Percentiles rank a stretch among this genome's conserved stretches.
phyloP scores from a whole-genome alignment of 2,797 vertebrate species.

The Apodemus agrarius region DNA sequence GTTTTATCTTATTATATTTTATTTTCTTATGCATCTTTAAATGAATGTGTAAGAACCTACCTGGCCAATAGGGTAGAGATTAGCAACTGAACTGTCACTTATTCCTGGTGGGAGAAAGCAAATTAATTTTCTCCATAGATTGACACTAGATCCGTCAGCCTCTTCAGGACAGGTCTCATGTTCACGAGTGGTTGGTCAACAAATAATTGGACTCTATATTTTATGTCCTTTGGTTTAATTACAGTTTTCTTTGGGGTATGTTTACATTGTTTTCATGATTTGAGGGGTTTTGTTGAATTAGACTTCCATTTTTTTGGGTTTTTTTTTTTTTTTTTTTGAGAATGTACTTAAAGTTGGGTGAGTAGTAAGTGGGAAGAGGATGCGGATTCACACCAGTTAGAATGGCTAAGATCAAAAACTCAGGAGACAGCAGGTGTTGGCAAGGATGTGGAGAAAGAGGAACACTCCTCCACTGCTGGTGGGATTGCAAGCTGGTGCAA shows the following conservation, averaged over 20 bases:
- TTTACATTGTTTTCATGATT: not conserved
- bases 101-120: not conserved
- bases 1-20: not conserved
- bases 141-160: not conserved
- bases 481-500: no score
- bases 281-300: not conserved
- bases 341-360: not conserved
- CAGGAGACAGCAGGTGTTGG: no score
- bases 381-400: no score
- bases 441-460: no score
- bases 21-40: not conserved
- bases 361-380: no score
- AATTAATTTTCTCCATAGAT: not conserved
- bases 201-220: not conserved
- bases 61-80: no score
- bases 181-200: not conserved
- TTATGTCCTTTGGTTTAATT: not conserved
- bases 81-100: not conserved
- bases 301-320: no score
- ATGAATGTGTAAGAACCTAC: not conserved
- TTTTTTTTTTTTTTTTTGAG: not conserved
- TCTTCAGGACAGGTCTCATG: not conserved
- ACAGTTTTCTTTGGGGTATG: not conserved
- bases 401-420: no score
- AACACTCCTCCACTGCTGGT: no score